phyloP scores from a whole-genome alignment of 1,140 invertebrate genomes.

The Cephus cinctus region DNA sequence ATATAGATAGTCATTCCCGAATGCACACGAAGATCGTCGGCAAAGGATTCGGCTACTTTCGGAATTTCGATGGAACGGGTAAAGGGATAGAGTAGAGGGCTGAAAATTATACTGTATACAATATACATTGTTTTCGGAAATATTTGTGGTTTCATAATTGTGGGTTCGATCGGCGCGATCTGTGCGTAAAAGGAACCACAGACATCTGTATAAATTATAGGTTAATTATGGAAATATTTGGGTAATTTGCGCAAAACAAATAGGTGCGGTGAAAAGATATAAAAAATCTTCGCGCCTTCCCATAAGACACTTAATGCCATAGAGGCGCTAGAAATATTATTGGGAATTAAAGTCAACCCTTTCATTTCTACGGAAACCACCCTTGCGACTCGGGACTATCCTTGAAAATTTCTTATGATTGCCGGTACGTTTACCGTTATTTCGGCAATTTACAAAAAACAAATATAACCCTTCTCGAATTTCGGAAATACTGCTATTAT shows the following conservation, averaged over 20 bases:
- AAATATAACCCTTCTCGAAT: neutral
- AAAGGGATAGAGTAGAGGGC: no score
- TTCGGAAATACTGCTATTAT: neutral
- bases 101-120: no score
- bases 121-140: no score
- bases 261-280: neutral
- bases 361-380: neutral
- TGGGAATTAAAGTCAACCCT: slow-evolving; percentile 2
- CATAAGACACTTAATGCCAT: no score
- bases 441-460: neutral
- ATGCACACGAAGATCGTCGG: no score
- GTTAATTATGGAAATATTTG: slow-evolving; percentile 9
- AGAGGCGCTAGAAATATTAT: no score
- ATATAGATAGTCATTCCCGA: no score
- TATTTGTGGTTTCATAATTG: slow-evolving; percentile 26
- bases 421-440: neutral
- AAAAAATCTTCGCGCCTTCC: no score
- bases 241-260: slow-evolving; percentile 1
- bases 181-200: slow-evolving; percentile 2
- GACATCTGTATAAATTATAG: slow-evolving; percentile 11
- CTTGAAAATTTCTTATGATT: neutral
- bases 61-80: no score
- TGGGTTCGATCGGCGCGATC: slow-evolving; percentile 9
- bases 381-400: neutral
- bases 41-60: no score